Base-by-base conservation (phyloP, 2,888 invertebrate species). In the Thyatira batis region DNA sequence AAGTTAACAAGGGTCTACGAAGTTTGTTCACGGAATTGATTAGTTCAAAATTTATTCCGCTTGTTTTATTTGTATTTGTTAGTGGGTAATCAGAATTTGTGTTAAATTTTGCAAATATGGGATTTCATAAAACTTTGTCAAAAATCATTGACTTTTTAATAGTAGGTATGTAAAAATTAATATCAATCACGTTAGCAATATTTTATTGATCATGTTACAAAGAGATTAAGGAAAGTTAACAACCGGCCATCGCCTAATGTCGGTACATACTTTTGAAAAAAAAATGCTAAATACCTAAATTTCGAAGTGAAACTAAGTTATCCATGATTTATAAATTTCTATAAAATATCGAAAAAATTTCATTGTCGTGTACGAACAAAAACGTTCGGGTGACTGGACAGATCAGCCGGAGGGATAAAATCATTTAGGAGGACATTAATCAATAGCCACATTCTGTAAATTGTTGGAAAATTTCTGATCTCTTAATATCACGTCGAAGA, bases 1-100 rank as follows among this genome's bases (percentile, higher is more conserved):
- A 65, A 63, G 65, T 67, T 69, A 73, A 71, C 73, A 65, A 70
- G 68, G 72, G 73, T 69, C 61, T 55, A 55, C 57, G 58, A 50
- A 55, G 58, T 54, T 58, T 51, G 54, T 59, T 55, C 58, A 51
- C 49, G 33, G 52, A 71, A 69, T 67, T 63, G 66, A 48, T 64
- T 72, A 63, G 66, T 61, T 11, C 49, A 54, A 59, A 54, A 62
- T 63, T 67, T 60, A 55, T 43, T 45, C 52, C 49, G 28, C 30
- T 27, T 27, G 9, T 27, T 17, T 48, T 48, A 10, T 44, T 20
- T 20, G 44, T 9, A 6, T 6, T 45, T 21, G 21, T 45, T 23
- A 23, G 45, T 13, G 11, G 39, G 17, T 6, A 39, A 39, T 17
- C n/a, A 39, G 8, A 39, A 39, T 39, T n/a, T 17, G 39, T n/a